Base-by-base conservation (phyloP, 2,888 invertebrate genomes). In the Siphlonurus alternatus region DNA sequence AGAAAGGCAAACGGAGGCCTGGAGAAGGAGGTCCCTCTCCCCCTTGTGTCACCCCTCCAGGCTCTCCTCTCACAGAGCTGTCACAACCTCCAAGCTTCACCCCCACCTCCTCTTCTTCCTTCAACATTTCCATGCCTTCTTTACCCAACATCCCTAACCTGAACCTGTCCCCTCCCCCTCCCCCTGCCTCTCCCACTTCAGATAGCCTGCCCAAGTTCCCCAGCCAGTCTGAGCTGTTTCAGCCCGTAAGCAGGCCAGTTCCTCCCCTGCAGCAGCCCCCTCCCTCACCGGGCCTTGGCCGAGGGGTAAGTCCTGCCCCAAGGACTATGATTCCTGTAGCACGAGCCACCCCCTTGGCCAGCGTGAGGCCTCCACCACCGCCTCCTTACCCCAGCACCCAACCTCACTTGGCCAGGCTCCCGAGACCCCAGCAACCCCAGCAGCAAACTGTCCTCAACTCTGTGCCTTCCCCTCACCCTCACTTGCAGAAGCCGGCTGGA, bases 391-490 rank as follows among this genome's bases (percentile, higher is more conserved):
- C 38, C 1, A 71, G 72, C 59, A 67, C 71, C n/a, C 59, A 65
- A 54, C 25, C 20, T 19, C 59, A 61, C 51, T 62, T 64, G 64
- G 62, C 60, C 38, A 22, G 63, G 53, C 63, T 59, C 53, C 23
- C 53, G 24, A 25, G 25, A 24, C 59, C 19, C 61, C 19, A 65
- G 62, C 62, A 61, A 53, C 61, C 63, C 53, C 54, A 51, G 62
- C 22, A 38, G 23, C 23, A 78, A 53, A 76, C 78, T 1, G 77
- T 77, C n/a, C 76, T 77, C 0, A 73, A 77, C 10, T 72, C 77
- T 1, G 74, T 76, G 61, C 75, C 77, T 38, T 38, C 38, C 65
- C 56, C n/a, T 25, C 59, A 25, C 53, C 62, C 63, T 61, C 63
- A 54, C 66, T 66, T 66, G 62, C 65, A 38, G 38, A 38, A 38